These are phyloP conservation scores for Carcharodon carcharias DNA, from an alignment of 2,797 vertebrate species.

Conservation along the genomic window DNA sequence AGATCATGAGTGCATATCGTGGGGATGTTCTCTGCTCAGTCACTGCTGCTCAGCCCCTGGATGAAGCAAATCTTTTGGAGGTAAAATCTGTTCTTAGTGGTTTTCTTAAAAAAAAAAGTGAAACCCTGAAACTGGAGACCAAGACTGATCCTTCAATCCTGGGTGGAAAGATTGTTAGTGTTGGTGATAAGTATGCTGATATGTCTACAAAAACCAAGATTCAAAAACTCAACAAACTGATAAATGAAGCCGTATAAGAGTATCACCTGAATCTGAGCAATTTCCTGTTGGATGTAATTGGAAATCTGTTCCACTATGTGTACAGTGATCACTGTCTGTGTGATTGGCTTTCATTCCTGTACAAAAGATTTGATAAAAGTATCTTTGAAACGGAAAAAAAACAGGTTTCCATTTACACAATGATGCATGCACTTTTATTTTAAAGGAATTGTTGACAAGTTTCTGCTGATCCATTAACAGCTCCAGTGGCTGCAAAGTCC, in stretches of 20 bases:
- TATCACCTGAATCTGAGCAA: neutral
- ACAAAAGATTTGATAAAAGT: neutral
- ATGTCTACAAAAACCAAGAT: constrained; percentile 87
- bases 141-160: constrained; percentile 79
- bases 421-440: neutral
- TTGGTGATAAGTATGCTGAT: constrained; percentile 76
- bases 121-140: too few species aligned
- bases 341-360: neutral
- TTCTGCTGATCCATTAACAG: neutral
- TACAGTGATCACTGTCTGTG: neutral
- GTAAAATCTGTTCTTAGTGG: too few species aligned
- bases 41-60: too few species aligned
- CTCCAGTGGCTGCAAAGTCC: neutral
- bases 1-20: too few species aligned
- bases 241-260: constrained; percentile 63
- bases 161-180: constrained; percentile 92
- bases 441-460: neutral
- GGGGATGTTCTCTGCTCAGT: too few species aligned
- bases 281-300: neutral
- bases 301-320: neutral
- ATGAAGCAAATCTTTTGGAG: too few species aligned
- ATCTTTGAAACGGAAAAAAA: neutral
- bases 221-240: constrained; percentile 80
- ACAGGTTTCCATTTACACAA: neutral
- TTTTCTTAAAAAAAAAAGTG: too few species aligned